Evolutionary conservation across 2,888 invertebrate genomes (phyloP), one percentile per base, ranked within the genome.

Genomic region (Osedax fenrisi): DNA sequence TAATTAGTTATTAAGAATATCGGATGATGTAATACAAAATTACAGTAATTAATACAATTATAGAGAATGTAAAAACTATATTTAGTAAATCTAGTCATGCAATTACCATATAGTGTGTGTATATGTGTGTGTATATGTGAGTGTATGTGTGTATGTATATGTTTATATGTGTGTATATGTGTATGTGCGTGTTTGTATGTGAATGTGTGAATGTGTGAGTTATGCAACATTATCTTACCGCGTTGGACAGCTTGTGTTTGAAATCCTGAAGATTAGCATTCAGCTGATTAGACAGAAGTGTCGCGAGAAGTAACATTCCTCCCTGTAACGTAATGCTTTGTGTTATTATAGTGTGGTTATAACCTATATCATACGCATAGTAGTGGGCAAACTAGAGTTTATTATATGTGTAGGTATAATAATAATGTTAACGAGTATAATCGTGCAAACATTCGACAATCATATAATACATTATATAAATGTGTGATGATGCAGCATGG

Each of bases 171-270:
- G 17, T 41, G 17, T 41, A 41, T 17, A 41, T 41, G 17, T 41
- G 17, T 41, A 10, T 10, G 5, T 41, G 17, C 17, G 17, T 41
- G 17, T 41, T 10, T 41, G 17, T 41, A 41, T 41, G 17, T 41
- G 17, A 10, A 41, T 41, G 10, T 41, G 17, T 41, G 17, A 10
- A 41, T 41, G 17, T 41, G 17, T 17, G n/a, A n/a, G n/a, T 41
- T 41, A 41, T 41, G 5, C 17, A 41, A 41, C 17, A 41, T 10
- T 41, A 41, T 41, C 68, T 2, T 10, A 68, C 68, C 27, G 27
- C 17, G 68, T 68, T 68, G 68, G 68, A 26, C 1, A 68, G 68
- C n/a, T 68, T 68, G 26, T 68, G 68, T 27, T 68, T 68, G 68
- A 25, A 68, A 17, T 68, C 68, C 68, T 68, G 68, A 1, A 68